phyloP scores from a whole-genome alignment of 2,888 invertebrate species.

The Epinotia nisella region DNA sequence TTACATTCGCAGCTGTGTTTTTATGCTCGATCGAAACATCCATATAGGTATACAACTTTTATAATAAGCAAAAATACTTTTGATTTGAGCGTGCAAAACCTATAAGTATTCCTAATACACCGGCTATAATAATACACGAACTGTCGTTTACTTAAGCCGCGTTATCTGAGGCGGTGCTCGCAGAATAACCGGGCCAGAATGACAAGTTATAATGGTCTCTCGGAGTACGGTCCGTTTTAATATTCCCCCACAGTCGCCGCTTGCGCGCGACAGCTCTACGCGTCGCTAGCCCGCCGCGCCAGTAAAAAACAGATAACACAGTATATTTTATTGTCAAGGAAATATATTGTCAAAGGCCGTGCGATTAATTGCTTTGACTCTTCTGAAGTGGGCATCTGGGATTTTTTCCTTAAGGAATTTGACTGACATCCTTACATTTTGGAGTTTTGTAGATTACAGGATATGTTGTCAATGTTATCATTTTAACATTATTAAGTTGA shows the following conservation, averaged over 20 bases:
- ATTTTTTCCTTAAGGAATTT: constrained; percentile 56
- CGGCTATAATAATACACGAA: constrained; percentile 34
- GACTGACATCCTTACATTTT: constrained; percentile 49
- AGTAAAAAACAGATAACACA: constrained; percentile 70
- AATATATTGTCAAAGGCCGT: constrained; percentile 79
- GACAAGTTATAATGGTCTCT: constrained; percentile 69
- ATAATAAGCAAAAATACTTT: neutral
- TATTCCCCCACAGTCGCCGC: constrained; percentile 77
- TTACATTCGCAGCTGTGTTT: constrained; percentile 52
- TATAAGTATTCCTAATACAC: constrained; percentile 14
- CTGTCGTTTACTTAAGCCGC: constrained; percentile 36
- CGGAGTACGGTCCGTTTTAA: constrained; percentile 72
- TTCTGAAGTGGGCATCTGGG: constrained; percentile 62
- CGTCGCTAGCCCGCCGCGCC: constrained; percentile 68
- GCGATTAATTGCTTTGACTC: constrained; percentile 76
- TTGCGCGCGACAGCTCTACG: constrained; percentile 78
- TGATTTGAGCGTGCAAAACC: neutral
- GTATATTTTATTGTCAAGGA: constrained; percentile 81
- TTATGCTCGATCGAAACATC: constrained; percentile 47
- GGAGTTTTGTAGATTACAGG: constrained; percentile 38
- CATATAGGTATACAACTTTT: neutral
- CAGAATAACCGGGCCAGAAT: constrained; percentile 56
- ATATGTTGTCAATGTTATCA: constrained; percentile 39
- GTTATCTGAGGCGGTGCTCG: constrained; percentile 35
- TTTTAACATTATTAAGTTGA: constrained; percentile 16